Conservation (phyloP, 2,113 vertebrate genomes). For the Sula dactylatra region DNA sequence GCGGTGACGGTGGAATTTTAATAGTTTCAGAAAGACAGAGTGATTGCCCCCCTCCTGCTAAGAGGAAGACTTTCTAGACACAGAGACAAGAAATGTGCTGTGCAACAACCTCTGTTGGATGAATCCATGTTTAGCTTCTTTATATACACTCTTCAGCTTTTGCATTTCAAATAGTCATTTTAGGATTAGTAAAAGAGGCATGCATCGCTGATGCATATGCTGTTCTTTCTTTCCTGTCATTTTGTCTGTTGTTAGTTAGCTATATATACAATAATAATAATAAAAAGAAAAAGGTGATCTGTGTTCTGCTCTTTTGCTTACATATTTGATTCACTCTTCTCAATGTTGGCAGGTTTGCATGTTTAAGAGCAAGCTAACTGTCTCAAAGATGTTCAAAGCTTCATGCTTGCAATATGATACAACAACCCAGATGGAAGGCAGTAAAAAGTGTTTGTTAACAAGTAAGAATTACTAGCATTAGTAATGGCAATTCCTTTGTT, state of each 20-base stretch:
- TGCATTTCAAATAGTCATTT: neutral
- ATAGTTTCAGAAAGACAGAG: neutral
- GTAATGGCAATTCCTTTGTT: constrained; percentile 1
- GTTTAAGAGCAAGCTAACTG: neutral
- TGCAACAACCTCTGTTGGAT: neutral
- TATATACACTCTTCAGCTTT: neutral
- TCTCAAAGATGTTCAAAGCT: neutral
- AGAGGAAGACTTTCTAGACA: neutral
- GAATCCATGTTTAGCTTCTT: neutral
- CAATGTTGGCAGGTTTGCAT: neutral
- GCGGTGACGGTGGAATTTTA: neutral
- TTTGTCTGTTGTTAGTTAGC: neutral
- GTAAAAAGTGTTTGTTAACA: neutral
- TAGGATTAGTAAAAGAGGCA: neutral
- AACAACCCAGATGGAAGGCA: neutral
- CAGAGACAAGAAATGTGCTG: neutral
- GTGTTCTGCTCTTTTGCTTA: neutral
- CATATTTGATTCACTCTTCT: neutral
- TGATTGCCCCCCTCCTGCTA: neutral
- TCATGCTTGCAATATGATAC: neutral
- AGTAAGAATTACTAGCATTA: neutral
- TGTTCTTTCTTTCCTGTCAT: neutral
- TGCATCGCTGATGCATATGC: neutral
- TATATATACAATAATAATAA: neutral
- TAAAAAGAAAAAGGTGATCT: neutral